Conservation (phyloP, 2,888 invertebrate genomes). For the Hyposoter dolosus region DNA sequence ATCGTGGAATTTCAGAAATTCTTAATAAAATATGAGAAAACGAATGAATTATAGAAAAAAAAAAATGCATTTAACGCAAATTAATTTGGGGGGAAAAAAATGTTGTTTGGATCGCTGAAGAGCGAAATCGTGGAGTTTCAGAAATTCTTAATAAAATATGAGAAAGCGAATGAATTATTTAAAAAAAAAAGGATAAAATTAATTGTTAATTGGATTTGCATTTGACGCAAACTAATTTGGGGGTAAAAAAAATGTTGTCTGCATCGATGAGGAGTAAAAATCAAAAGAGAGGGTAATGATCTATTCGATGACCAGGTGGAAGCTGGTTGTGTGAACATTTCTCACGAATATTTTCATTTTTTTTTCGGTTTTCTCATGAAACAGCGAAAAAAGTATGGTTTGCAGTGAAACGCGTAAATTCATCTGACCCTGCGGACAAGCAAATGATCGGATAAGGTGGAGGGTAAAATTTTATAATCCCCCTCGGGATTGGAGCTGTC, state of each 20-base stretch:
- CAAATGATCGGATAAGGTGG: constrained; percentile 41
- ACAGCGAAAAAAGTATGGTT: constrained; percentile 15
- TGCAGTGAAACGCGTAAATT: constrained; percentile 33
- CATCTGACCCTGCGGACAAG: constrained; percentile 15
- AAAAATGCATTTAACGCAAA: too few relatives aligned
- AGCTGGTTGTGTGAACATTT: background rate
- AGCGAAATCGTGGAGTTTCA: background rate
- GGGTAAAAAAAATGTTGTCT: background rate
- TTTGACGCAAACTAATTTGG: background rate
- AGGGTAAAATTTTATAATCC: constrained; percentile 51
- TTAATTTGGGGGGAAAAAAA: too few relatives aligned
- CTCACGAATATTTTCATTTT: constrained; percentile 22
- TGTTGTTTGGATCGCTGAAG: too few relatives aligned
- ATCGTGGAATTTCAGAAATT: too few relatives aligned
- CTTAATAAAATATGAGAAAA: too few relatives aligned
- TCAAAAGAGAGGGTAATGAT: background rate
- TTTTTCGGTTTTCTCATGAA: constrained; percentile 21
- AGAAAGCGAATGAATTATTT: background rate
- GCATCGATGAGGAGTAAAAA: background rate
- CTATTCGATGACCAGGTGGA: background rate
- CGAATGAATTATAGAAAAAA: too few relatives aligned
- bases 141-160: background rate
- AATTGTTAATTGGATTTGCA: background rate
- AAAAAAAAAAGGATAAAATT: background rate
- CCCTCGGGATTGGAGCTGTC: constrained; percentile 36